phyloP scores from a whole-genome alignment of 1,140 invertebrate genomes.

The Psilanteris sp. region DNA sequence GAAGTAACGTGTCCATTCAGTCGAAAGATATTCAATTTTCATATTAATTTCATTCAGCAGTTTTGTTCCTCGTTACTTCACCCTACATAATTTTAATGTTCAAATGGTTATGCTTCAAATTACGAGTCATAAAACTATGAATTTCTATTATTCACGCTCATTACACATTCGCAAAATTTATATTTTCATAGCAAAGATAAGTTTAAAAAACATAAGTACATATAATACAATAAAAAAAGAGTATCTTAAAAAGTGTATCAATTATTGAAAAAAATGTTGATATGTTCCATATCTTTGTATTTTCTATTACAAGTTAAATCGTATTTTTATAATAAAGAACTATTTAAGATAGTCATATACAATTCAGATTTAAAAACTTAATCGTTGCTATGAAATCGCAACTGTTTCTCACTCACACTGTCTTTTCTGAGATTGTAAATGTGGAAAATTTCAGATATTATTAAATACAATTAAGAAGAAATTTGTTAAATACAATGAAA shows the following conservation, averaged over 20 bases:
- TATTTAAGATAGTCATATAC: too few species aligned
- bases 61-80: constrained; percentile 63
- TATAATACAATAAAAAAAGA: background rate
- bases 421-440: constrained; percentile 51
- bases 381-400: constrained; percentile 50
- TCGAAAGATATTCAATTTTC: background rate
- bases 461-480: constrained; percentile 58
- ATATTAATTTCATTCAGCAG: background rate
- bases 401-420: constrained; percentile 21
- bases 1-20: constrained; percentile 30
- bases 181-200: constrained; percentile 48
- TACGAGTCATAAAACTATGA: constrained; percentile 57
- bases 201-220: constrained; percentile 5
- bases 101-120: constrained; percentile 48
- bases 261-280: too few species aligned
- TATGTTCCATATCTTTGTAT: constrained; percentile 33
- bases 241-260: too few species aligned
- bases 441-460: constrained; percentile 56
- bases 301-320: constrained; percentile 3
- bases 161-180: constrained; percentile 22
- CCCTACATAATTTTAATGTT: constrained; percentile 68
- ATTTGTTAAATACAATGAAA: constrained; percentile 69
- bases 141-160: constrained; percentile 57
- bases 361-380: too few species aligned
- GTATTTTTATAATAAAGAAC: too few species aligned